Percentiles rank a stretch among this genome's conserved stretches.
phyloP scores from a whole-genome alignment of 2,113 vertebrate genomes.

The Labeo rohita region DNA sequence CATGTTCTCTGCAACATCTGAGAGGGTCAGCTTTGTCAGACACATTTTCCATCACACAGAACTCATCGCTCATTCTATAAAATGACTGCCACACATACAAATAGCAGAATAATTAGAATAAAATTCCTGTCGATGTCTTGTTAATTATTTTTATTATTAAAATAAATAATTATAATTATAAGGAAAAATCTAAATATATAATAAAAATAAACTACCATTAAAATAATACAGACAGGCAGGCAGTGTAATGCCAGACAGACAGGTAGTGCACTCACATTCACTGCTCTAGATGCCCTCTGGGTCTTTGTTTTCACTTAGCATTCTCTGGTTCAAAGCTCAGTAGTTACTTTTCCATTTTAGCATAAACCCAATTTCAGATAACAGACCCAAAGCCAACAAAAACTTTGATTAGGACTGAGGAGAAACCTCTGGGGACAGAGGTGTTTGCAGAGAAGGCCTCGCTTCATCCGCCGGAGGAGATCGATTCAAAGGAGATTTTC shows the following conservation, averaged over 20 bases:
- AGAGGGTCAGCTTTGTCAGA: conserved; percentile 12
- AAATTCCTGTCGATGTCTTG: neutral
- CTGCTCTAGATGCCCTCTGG: conserved; percentile 34
- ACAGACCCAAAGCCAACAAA: conserved; percentile 49
- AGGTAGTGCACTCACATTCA: conserved; percentile 41
- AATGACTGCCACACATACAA: neutral
- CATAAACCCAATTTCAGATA: conserved; percentile 68
- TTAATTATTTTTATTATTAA: neutral
- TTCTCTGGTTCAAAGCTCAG: conserved; percentile 61
- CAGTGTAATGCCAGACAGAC: conserved; percentile 16
- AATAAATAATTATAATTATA: neutral
- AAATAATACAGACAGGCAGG: neutral
- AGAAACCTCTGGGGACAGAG: conserved; percentile 51
- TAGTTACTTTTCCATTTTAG: conserved; percentile 60
- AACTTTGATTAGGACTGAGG: conserved; percentile 39
- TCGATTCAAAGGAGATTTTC: conserved; percentile 43
- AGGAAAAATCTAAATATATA: neutral
- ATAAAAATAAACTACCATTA: neutral
- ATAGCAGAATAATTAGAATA: neutral
- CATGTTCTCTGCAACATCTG: neutral
- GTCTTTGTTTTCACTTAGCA: conserved; percentile 59
- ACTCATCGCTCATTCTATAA: neutral
- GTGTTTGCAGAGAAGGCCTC: conserved; percentile 49
- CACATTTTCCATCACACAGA: conserved; percentile 11
- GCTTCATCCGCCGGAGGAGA: conserved; percentile 46